Conservation (phyloP, 2,113 vertebrate genomes). For the Lampris megalopsis region DNA sequence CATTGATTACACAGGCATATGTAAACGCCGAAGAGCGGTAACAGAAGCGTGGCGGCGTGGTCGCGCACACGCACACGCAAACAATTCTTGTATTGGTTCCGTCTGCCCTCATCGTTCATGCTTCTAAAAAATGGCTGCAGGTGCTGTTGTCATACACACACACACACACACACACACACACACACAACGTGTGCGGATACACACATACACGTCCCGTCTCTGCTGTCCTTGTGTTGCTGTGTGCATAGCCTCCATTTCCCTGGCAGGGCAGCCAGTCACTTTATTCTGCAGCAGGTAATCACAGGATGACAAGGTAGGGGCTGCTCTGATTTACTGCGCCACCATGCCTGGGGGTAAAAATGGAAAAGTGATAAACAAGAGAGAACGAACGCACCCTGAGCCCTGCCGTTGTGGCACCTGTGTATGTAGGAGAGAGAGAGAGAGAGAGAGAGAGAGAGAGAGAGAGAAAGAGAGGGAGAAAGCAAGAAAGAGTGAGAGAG, state of each 20-base stretch:
- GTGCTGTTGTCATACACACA: slow-evolving; percentile 6
- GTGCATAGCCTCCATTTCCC: slow-evolving; percentile 29
- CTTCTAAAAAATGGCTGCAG: slow-evolving; percentile 39
- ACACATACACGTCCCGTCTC: background rate
- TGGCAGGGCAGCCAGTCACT: slow-evolving; percentile 53
- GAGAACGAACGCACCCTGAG: slow-evolving; percentile 40
- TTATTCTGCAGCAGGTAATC: slow-evolving; percentile 66
- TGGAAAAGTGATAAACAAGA: slow-evolving; percentile 69
- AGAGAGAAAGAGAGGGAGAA: no score
- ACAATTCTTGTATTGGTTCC: slow-evolving; percentile 24
- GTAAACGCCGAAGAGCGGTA: background rate
- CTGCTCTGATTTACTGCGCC: slow-evolving; percentile 64
- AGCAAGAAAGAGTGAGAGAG: no score
- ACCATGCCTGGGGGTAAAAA: slow-evolving; percentile 48
- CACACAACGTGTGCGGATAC: background rate
- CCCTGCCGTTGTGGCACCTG: background rate
- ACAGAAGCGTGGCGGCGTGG: background rate
- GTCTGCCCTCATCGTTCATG: slow-evolving; percentile 38
- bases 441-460: no score
- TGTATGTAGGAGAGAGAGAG: no score
- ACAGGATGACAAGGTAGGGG: slow-evolving; percentile 56
- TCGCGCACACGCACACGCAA: slow-evolving; percentile 18
- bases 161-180: slow-evolving; percentile 20
- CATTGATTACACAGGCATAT: slow-evolving; percentile 11
- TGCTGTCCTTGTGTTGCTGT: background rate